Evolutionary conservation across 2,113 vertebrate species (phyloP).

Genomic region (Nanger granti): DNA sequence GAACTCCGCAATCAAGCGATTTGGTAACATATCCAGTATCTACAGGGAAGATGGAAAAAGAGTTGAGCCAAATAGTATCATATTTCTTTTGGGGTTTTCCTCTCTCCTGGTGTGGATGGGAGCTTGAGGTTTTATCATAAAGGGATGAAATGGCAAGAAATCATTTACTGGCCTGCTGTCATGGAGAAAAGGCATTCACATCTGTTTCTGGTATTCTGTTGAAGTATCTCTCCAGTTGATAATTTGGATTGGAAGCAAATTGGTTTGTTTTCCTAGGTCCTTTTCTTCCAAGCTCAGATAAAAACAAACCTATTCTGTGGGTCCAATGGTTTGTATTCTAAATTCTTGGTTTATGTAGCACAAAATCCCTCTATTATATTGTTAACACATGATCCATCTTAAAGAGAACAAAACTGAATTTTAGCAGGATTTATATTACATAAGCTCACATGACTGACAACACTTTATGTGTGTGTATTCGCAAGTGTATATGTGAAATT

Average conservation of each 20-base stretch:
- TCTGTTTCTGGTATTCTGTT: conserved; percentile 78
- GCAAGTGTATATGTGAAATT: conserved; percentile 25
- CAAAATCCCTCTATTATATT: conserved; percentile 67
- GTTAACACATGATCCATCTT: conserved; percentile 73
- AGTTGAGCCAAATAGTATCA: conserved; percentile 37
- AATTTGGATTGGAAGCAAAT: conserved; percentile 75
- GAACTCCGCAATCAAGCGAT: conserved; percentile 47
- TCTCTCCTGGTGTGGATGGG: conserved; percentile 50
- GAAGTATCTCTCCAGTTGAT: conserved; percentile 77
- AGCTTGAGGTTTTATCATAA: conserved; percentile 72
- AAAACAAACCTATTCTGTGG: conserved; percentile 78
- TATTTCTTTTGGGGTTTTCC: conserved; percentile 65
- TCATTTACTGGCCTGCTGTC: conserved; percentile 59
- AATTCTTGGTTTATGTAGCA: conserved; percentile 74
- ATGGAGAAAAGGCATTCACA: conserved; percentile 68
- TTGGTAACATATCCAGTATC: conserved; percentile 54
- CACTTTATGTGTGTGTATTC: conserved; percentile 25
- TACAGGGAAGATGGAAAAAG: conserved; percentile 57
- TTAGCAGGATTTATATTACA: conserved; percentile 59
- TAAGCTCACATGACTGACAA: conserved; percentile 43
- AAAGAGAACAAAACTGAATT: conserved; percentile 60
- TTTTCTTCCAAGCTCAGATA: conserved; percentile 74
- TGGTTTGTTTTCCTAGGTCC: conserved; percentile 77
- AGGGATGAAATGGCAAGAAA: conserved; percentile 65
- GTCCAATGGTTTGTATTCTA: conserved; percentile 71